Conservation (phyloP, 2,113 vertebrate species). For the Tragelaphus scriptus region DNA sequence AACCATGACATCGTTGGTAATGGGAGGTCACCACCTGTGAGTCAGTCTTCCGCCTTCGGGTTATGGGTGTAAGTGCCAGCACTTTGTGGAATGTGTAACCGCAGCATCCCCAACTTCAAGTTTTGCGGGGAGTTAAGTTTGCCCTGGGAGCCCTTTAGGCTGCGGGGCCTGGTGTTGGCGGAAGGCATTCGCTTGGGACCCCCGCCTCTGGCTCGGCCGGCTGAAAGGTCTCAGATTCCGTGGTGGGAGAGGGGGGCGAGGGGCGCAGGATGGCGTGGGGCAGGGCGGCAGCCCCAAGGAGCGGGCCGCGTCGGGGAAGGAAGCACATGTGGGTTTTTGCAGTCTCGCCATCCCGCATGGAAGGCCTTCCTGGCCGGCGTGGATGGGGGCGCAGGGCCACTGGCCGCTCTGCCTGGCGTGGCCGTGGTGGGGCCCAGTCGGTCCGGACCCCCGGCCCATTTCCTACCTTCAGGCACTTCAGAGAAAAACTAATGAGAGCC, state of each 20-base stretch:
- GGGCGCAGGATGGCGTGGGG: not conserved
- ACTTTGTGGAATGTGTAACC: slow-evolving; percentile 84
- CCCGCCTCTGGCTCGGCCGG: not conserved
- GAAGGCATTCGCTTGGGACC: slow-evolving; percentile 18
- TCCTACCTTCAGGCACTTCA: slow-evolving; percentile 86
- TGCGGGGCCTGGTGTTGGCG: slow-evolving; percentile 28
- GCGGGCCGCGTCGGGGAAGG: slow-evolving; percentile 73
- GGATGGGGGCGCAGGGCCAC: slow-evolving; percentile 55
- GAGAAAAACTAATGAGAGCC: slow-evolving; percentile 80
- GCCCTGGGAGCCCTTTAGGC: slow-evolving; percentile 65
- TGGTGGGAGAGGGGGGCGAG: not conserved
- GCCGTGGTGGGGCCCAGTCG: not conserved
- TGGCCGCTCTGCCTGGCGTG: slow-evolving; percentile 25
- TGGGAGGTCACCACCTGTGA: slow-evolving; percentile 75
- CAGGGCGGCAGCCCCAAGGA: not conserved
- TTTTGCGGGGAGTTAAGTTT: not conserved
- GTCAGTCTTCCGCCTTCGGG: slow-evolving; percentile 69
- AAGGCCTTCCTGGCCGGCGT: slow-evolving; percentile 73
- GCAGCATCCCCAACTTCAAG: slow-evolving; percentile 58
- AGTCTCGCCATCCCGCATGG: slow-evolving; percentile 28
- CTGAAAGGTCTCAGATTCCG: slow-evolving; percentile 36
- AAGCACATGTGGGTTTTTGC: slow-evolving; percentile 82
- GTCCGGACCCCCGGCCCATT: slow-evolving; percentile 74
- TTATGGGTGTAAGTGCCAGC: slow-evolving; percentile 79
- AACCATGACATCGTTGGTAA: slow-evolving; percentile 72